A percentile compares a stretch with the other conserved stretches of the same genome.
These are phyloP conservation scores for Nestor notabilis DNA, from an alignment of 2,113 vertebrate species.

Conservation along the genomic window DNA sequence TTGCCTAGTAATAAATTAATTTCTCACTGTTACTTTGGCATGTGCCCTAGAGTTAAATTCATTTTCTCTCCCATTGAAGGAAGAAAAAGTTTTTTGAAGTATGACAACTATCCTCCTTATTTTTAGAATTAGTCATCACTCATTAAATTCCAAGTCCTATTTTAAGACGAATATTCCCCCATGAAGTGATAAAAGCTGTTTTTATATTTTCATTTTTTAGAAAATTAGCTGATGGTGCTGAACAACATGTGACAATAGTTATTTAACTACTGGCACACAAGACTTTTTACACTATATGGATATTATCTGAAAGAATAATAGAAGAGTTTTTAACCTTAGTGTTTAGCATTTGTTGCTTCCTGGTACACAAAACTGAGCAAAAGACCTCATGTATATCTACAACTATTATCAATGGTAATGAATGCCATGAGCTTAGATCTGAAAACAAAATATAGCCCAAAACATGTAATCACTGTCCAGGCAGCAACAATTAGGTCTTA, in stretches of 20 bases:
- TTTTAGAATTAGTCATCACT: constrained; percentile 13
- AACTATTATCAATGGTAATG: background rate
- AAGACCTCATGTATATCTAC: background rate
- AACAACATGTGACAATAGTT: background rate
- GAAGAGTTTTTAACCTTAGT: background rate
- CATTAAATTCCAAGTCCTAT: constrained; percentile 11
- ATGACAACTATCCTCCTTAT: background rate
- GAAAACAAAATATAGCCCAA: background rate
- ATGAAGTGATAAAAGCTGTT: background rate
- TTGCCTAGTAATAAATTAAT: constrained; percentile 85
- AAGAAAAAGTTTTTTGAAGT: constrained; percentile 54
- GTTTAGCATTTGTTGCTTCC: background rate
- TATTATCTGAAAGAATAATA: background rate
- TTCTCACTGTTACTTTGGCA: constrained; percentile 73
- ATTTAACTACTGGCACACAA: background rate
- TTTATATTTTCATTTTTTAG: background rate
- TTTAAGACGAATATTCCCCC: background rate
- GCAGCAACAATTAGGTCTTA: background rate
- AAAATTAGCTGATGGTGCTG: background rate
- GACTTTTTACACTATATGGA: background rate
- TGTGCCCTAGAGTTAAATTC: constrained; percentile 62
- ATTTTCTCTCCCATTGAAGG: constrained; percentile 58
- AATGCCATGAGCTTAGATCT: background rate
- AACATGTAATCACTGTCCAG: background rate
- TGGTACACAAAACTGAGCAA: background rate